A percentile compares a stretch with the other conserved stretches of the same genome.
Conservation (phyloP, 2,888 invertebrate genomes). For the Agonopterix arenella region DNA sequence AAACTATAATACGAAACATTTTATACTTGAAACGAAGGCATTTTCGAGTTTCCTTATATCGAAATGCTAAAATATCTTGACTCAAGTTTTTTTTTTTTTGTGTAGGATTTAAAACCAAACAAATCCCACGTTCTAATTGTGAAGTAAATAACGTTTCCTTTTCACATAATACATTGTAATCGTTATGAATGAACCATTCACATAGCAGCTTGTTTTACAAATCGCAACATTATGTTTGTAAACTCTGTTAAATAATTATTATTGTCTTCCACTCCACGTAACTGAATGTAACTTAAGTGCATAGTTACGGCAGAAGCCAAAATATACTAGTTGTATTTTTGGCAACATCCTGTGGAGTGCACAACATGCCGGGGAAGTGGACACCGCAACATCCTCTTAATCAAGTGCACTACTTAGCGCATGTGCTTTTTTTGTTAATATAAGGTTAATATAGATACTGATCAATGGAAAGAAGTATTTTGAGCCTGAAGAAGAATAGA, state of each 20-base stretch:
- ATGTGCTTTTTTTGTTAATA: no score
- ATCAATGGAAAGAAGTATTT: neutral
- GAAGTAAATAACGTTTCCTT: no score
- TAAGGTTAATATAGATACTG: neutral
- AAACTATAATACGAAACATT: no score
- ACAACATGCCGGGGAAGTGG: slow-evolving; percentile 60
- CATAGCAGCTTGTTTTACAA: neutral
- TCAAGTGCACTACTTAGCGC: neutral
- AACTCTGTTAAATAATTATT: slow-evolving; percentile 37
- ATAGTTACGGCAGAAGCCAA: slow-evolving; percentile 28
- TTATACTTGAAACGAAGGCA: no score
- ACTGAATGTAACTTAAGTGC: slow-evolving; percentile 34
- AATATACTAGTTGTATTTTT: slow-evolving; percentile 51
- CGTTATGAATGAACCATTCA: slow-evolving; percentile 13
- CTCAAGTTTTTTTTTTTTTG: no score
- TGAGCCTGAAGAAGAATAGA: no score
- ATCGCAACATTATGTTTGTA: slow-evolving; percentile 22
- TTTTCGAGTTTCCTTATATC: no score
- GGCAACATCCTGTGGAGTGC: slow-evolving; percentile 66
- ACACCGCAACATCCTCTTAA: slow-evolving; percentile 65
- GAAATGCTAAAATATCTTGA: no score
- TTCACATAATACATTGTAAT: no score
- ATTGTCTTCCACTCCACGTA: slow-evolving; percentile 32
- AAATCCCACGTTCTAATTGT: no score
- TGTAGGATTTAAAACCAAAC: no score